phyloP scores from a whole-genome alignment of 2,113 vertebrate species.

The Girardinichthys multiradiatus region DNA sequence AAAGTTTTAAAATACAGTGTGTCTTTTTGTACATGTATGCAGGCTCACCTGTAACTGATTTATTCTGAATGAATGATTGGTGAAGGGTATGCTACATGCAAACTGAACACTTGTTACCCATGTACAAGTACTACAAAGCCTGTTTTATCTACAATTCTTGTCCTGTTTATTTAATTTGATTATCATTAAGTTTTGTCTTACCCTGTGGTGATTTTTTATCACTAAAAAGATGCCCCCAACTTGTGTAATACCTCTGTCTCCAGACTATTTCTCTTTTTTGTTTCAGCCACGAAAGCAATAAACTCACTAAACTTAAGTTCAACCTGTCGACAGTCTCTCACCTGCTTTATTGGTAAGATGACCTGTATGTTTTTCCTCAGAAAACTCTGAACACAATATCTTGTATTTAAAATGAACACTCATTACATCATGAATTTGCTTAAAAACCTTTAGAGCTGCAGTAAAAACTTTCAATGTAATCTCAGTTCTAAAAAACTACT shows the following conservation, averaged over 20 bases:
- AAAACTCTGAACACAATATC: not conserved
- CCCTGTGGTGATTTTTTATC: not conserved
- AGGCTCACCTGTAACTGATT: not conserved
- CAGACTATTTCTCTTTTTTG: not conserved
- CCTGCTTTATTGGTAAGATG: not conserved
- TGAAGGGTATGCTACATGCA: not conserved
- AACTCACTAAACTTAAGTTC: not conserved
- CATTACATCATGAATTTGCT: not conserved
- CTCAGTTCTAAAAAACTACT: not conserved
- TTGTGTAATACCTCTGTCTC: not conserved
- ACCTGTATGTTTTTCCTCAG: not conserved
- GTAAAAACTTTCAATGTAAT: slow-evolving; percentile 8
- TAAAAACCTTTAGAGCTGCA: not conserved
- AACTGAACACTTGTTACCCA: not conserved
- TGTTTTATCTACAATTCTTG: not conserved
- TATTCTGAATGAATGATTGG: not conserved
- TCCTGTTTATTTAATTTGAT: not conserved
- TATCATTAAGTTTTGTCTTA: not conserved
- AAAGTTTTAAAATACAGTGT: too few relatives aligned
- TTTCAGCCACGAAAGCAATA: not conserved
- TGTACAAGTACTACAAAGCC: not conserved
- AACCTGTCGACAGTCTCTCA: not conserved
- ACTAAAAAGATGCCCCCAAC: not conserved
- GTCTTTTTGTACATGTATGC: too few relatives aligned
- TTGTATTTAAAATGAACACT: not conserved